A percentile compares a stretch with the other conserved stretches of the same genome.
Conservation (phyloP, 2,888 invertebrate species). For the Dolichopus griseipennis region DNA sequence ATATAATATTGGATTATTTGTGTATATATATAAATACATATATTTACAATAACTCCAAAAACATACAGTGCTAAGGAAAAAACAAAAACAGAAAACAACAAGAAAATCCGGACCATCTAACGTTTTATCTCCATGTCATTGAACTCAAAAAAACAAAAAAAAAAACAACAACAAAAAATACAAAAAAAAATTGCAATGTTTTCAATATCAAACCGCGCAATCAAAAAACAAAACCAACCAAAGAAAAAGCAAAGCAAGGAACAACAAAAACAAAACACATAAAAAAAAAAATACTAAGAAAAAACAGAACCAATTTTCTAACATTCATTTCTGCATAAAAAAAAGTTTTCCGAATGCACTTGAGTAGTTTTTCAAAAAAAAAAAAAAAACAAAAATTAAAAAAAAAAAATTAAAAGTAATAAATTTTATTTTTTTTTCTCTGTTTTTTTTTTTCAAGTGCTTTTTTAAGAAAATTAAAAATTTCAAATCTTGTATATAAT, state of each 20-base stretch:
- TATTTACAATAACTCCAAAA: not conserved
- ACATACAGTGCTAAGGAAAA: too few relatives aligned
- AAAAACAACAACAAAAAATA: too few relatives aligned
- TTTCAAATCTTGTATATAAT: too few relatives aligned
- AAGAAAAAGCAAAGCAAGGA: not conserved
- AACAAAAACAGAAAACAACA: not conserved
- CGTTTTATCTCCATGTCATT: not conserved
- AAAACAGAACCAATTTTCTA: not conserved
- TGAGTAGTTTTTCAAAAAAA: not conserved
- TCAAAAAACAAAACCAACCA: too few relatives aligned
- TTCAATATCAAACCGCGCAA: not conserved
- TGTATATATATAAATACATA: too few relatives aligned
- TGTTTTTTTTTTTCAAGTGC: not conserved
- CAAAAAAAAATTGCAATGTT: not conserved
- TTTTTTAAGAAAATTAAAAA: too few relatives aligned
- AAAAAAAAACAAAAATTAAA: not conserved
- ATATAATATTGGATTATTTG: too few relatives aligned
- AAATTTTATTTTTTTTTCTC: not conserved
- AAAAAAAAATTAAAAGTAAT: not conserved
- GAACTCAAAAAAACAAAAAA: not conserved
- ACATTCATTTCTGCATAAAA: not conserved
- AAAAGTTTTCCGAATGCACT: not conserved
- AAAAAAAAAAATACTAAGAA: not conserved
- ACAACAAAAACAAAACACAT: not conserved
- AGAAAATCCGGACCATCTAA: slow-evolving; percentile 3